Conservation (phyloP, 2,888 invertebrate species). For the Hypsopygia costalis region DNA sequence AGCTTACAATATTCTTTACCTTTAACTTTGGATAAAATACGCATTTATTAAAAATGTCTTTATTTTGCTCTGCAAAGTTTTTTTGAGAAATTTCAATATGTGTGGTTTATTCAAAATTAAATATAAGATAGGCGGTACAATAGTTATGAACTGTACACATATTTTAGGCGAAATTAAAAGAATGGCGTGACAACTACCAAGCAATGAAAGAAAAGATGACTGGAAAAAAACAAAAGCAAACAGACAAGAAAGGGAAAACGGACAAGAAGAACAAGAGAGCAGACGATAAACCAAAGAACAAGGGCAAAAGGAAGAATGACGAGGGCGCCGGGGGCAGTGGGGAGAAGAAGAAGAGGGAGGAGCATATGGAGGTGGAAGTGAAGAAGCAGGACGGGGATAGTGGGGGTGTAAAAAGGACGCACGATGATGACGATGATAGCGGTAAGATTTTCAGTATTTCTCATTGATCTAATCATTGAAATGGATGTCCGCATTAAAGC, state of each 20-base stretch:
- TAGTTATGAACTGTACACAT: too few relatives aligned
- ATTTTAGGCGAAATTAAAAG: slow-evolving; percentile 55
- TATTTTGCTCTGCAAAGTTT: too few relatives aligned
- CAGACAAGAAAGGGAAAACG: slow-evolving; percentile 47
- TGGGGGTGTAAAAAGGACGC: slow-evolving; percentile 53
- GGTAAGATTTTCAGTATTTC: too few relatives aligned
- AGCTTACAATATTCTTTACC: too few relatives aligned
- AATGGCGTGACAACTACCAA: slow-evolving; percentile 66
- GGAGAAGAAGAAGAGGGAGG: slow-evolving; percentile 57
- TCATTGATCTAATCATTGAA: too few relatives aligned
- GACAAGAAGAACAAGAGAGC: slow-evolving; percentile 43
- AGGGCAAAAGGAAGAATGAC: slow-evolving; percentile 50
- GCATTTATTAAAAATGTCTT: too few relatives aligned
- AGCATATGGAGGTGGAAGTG: slow-evolving; percentile 38
- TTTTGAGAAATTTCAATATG: too few relatives aligned
- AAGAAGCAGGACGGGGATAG: slow-evolving; percentile 26
- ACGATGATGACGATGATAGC: slow-evolving; percentile 35
- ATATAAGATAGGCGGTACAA: too few relatives aligned
- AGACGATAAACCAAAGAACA: slow-evolving; percentile 38
- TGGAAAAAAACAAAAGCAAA: slow-evolving; percentile 50
- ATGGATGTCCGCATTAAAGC: too few relatives aligned
- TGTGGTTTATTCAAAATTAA: too few relatives aligned
- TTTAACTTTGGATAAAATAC: too few relatives aligned
- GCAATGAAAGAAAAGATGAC: slow-evolving; percentile 67
- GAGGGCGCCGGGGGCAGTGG: slow-evolving; percentile 33